A percentile compares a stretch with the other conserved stretches of the same genome.
These are phyloP conservation scores for Nipponacmea schrenckii DNA, from an alignment of 2,888 invertebrate species.

Conservation along the genomic window DNA sequence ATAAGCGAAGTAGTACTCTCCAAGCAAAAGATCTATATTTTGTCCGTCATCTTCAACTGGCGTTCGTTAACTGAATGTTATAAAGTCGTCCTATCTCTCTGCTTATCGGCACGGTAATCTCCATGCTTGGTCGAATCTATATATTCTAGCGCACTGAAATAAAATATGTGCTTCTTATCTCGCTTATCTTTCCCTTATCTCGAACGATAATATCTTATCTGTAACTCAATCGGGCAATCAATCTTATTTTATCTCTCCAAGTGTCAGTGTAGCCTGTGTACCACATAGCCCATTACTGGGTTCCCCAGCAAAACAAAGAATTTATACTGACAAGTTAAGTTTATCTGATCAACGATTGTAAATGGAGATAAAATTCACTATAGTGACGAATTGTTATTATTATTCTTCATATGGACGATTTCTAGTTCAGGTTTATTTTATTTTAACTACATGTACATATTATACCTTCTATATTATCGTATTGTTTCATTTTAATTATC, in stretches of 20 bases:
- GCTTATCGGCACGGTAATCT: background rate
- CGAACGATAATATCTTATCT: background rate
- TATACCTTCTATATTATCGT: too few relatives aligned
- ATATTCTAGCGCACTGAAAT: constrained; percentile 5
- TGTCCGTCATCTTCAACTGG: background rate
- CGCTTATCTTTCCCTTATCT: constrained; percentile 1
- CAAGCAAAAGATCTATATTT: background rate
- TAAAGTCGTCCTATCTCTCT: background rate
- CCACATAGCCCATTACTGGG: constrained; percentile 6
- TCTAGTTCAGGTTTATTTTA: too few relatives aligned
- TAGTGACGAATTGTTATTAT: too few relatives aligned
- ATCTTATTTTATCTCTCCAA: constrained; percentile 6
- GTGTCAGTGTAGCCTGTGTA: constrained; percentile 8
- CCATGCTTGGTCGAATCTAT: constrained; percentile 2
- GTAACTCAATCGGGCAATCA: constrained; percentile 7
- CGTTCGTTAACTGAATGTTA: background rate
- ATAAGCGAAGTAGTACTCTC: background rate
- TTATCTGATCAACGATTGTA: background rate
- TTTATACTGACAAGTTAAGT: background rate
- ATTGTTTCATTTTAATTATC: too few relatives aligned
- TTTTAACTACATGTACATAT: too few relatives aligned
- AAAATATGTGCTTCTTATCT: constrained; percentile 1
- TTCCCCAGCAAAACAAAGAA: background rate
- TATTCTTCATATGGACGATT: too few relatives aligned
- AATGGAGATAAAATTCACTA: too few relatives aligned